A percentile compares a stretch with the other conserved stretches of the same genome.
Conservation (phyloP, 2,797 vertebrate species). For the Molossus molossus region DNA sequence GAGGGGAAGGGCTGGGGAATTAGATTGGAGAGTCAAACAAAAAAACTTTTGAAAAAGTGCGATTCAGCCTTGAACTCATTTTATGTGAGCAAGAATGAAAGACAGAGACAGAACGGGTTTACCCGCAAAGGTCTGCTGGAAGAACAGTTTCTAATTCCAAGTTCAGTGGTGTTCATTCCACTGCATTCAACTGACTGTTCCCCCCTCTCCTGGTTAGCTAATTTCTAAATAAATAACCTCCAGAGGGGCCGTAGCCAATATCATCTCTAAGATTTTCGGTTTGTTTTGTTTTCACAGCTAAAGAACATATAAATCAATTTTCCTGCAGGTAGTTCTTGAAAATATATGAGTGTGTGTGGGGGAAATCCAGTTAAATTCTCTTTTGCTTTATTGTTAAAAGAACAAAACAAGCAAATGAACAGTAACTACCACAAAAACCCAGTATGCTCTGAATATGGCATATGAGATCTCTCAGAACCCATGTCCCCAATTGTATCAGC, state of each 20-base stretch:
- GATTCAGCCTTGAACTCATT: not conserved
- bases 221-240: conserved; percentile 5
- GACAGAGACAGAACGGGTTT: not conserved
- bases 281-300: conserved; percentile 41
- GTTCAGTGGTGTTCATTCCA: not conserved
- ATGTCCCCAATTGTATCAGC: not conserved
- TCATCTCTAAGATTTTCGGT: not conserved
- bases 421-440: not conserved
- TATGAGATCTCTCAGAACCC: not conserved
- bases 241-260: not conserved
- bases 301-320: conserved; percentile 64
- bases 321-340: conserved; percentile 52
- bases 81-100: not conserved
- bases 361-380: not conserved
- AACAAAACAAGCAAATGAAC: not conserved
- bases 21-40: not conserved
- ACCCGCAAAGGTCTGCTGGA: not conserved
- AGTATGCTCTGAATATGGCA: not conserved
- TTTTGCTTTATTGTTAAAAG: conserved; percentile 50
- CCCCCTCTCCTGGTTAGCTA: not conserved
- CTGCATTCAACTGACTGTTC: not conserved
- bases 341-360: not conserved
- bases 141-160: not conserved
- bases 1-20: not conserved
- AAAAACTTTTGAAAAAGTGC: not conserved